These are phyloP conservation scores for Eupithecia abbreviata DNA, from an alignment of 2,888 invertebrate species.

Conservation along the genomic window DNA sequence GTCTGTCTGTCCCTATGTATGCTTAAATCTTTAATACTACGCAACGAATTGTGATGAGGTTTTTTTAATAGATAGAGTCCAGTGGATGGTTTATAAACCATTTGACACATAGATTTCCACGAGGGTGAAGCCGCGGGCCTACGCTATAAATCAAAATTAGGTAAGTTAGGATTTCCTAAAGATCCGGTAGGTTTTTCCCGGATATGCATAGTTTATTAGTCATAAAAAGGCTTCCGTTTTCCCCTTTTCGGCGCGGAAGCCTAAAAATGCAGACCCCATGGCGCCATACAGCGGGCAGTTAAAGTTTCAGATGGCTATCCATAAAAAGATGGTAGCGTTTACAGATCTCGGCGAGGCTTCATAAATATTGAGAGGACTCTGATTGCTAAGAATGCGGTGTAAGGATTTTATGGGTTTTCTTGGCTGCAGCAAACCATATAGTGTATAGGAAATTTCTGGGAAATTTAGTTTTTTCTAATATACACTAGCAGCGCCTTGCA, in stretches of 20 bases:
- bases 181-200: neutral
- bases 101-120: too few species aligned
- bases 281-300: conserved; percentile 34
- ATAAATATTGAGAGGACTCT: conserved; percentile 31
- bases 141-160: neutral
- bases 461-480: neutral
- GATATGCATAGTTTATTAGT: conserved; percentile 14
- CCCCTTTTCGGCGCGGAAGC: conserved; percentile 22
- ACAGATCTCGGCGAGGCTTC: conserved; percentile 32
- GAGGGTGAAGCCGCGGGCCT: too few species aligned
- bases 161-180: neutral
- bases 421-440: neutral
- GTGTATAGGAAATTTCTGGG: neutral
- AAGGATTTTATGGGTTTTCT: conserved; percentile 19
- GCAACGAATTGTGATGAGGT: too few species aligned
- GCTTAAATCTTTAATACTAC: too few species aligned
- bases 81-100: too few species aligned
- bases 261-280: conserved; percentile 27
- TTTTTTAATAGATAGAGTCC: too few species aligned
- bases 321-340: conserved; percentile 36
- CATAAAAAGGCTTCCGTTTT: conserved; percentile 23
- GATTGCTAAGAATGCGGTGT: conserved; percentile 15
- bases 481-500: too few species aligned
- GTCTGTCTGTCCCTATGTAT: too few species aligned
- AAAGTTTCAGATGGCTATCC: conserved; percentile 37